Percentiles rank a stretch among this genome's conserved stretches.
phyloP scores from a whole-genome alignment of 1,140 invertebrate genomes.

The Caenorhabditis briggsae region DNA sequence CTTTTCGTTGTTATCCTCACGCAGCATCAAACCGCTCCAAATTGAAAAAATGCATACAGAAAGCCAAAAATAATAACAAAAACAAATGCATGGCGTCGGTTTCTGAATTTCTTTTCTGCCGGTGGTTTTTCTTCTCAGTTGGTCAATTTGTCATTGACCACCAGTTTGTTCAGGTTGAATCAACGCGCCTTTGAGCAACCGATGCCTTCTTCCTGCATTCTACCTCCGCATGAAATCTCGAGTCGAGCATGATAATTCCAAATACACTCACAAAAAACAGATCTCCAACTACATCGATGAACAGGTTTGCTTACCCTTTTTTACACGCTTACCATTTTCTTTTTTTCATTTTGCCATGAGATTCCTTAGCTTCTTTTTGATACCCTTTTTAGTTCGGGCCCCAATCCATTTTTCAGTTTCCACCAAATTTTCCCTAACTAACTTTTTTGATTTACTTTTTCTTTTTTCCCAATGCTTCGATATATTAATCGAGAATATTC shows the following conservation, averaged over 20 bases:
- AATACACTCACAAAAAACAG: slow-evolving; percentile 18
- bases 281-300: slow-evolving; percentile 24
- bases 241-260: slow-evolving; percentile 50
- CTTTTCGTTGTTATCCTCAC: slow-evolving; percentile 9
- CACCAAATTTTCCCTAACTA: slow-evolving; percentile 5
- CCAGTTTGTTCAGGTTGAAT: slow-evolving; percentile 51
- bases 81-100: slow-evolving; percentile 11
- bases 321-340: not conserved
- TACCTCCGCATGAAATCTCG: not conserved
- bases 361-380: slow-evolving; percentile 30
- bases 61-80: too few relatives aligned
- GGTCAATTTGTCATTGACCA: slow-evolving; percentile 41
- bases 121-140: slow-evolving; percentile 3
- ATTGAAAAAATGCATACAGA: not conserved
- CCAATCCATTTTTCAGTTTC: not conserved
- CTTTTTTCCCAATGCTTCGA: not conserved
- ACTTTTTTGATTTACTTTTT: slow-evolving; percentile 45
- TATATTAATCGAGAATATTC: not conserved
- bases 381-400: not conserved
- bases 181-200: slow-evolving; percentile 34
- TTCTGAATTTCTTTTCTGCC: not conserved
- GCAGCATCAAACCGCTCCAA: not conserved
- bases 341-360: slow-evolving; percentile 41
- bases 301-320: slow-evolving; percentile 49
- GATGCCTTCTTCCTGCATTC: not conserved